These are phyloP conservation scores for Cyrtorhinus lividipennis DNA, from an alignment of 1,140 invertebrate species.

Conservation along the genomic window DNA sequence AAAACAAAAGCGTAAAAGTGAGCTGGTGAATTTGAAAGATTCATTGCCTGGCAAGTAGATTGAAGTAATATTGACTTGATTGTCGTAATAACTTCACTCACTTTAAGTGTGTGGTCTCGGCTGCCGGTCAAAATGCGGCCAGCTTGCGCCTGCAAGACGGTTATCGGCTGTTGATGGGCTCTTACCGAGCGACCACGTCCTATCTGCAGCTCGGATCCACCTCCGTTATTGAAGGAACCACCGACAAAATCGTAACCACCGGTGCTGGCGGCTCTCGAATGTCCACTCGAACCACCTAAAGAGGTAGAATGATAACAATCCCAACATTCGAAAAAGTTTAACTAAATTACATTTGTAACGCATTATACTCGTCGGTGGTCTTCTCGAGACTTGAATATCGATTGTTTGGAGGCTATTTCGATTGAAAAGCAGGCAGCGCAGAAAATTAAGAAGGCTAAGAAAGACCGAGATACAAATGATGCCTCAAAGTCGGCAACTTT, in stretches of 20 bases:
- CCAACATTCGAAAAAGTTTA: too few relatives aligned
- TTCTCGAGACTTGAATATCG: too few relatives aligned
- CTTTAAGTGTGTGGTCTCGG: constrained; percentile 86
- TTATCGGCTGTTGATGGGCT: constrained; percentile 87
- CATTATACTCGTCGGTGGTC: too few relatives aligned
- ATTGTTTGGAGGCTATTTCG: too few relatives aligned
- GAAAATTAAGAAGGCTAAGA: too few relatives aligned
- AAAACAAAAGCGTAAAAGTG: not conserved
- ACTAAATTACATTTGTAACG: too few relatives aligned
- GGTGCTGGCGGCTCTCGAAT: constrained; percentile 58
- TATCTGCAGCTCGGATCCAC: not conserved
- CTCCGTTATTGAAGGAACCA: constrained; percentile 30
- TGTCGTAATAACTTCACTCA: too few relatives aligned
- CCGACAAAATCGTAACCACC: constrained; percentile 47
- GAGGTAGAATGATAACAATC: too few relatives aligned
- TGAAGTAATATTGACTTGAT: too few relatives aligned
- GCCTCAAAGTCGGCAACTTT: too few relatives aligned
- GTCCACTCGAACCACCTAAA: constrained; percentile 34
- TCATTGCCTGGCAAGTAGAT: not conserved
- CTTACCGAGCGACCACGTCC: constrained; percentile 28
- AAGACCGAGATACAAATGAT: too few relatives aligned
- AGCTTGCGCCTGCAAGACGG: constrained; percentile 69
- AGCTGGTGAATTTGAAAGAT: not conserved
- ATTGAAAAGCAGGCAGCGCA: too few relatives aligned
- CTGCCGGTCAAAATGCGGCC: constrained; percentile 76